Percentiles rank a stretch among this genome's conserved stretches.
These are phyloP conservation scores for Ormyrus thymus DNA, from an alignment of 2,888 invertebrate genomes.

Conservation along the genomic window DNA sequence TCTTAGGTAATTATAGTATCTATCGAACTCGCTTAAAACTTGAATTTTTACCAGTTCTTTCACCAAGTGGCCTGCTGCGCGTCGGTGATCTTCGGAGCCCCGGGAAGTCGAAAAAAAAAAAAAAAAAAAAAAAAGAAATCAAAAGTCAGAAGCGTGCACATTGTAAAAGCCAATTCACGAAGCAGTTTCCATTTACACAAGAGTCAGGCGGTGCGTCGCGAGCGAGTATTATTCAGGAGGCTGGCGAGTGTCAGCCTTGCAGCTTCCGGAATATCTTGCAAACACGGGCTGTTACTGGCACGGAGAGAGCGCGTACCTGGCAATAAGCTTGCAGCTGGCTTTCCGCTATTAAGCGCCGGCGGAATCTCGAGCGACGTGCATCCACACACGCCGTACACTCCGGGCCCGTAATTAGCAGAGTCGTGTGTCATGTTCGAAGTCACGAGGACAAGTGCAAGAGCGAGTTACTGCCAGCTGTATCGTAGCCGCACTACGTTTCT, in stretches of 20 bases:
- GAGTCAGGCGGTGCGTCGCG: not conserved
- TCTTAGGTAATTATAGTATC: too few species aligned
- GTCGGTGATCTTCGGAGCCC: too few species aligned
- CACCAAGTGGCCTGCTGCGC: too few species aligned
- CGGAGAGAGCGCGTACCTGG: not conserved
- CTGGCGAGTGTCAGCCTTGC: conserved; percentile 4
- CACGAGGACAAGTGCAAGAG: conserved; percentile 25
- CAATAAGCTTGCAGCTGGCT: conserved; percentile 23
- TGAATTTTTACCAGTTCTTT: too few species aligned
- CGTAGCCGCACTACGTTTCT: not conserved
- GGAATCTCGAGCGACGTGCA: conserved; percentile 2
- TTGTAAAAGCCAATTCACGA: too few species aligned
- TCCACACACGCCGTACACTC: too few species aligned
- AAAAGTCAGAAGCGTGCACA: too few species aligned
- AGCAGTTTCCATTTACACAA: too few species aligned
- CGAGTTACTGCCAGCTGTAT: conserved; percentile 5
- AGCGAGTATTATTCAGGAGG: conserved; percentile 6
- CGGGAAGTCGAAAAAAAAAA: too few species aligned
- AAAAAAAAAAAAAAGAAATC: too few species aligned
- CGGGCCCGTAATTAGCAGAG: conserved; percentile 59
- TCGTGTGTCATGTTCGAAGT: conserved; percentile 60
- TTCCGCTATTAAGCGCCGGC: conserved; percentile 23
- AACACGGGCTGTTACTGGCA: not conserved
- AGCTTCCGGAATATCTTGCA: not conserved
- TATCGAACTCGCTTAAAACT: too few species aligned